Conservation (phyloP, 1,140 invertebrate species). For the Cryptotermes secundus region DNA sequence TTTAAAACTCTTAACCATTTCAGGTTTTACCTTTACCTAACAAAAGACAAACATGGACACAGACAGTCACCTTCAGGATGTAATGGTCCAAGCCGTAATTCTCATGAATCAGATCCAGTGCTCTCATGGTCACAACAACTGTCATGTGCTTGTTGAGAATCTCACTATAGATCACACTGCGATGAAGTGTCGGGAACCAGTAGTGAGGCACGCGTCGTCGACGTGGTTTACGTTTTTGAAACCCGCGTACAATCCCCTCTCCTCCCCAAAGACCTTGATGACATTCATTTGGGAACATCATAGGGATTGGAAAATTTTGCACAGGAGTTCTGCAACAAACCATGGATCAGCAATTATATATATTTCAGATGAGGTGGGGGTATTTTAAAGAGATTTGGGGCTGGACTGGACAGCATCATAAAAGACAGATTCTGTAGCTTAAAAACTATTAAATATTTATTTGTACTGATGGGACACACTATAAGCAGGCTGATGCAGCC, state of each 20-base stretch:
- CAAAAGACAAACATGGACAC: neutral
- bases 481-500: too few relatives aligned
- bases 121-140: slow-evolving; percentile 76
- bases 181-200: slow-evolving; percentile 80
- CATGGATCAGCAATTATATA: too few relatives aligned
- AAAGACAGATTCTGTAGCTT: too few relatives aligned
- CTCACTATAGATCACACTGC: slow-evolving; percentile 88
- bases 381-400: too few relatives aligned
- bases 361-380: too few relatives aligned
- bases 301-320: slow-evolving; percentile 76
- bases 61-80: slow-evolving; percentile 70
- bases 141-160: slow-evolving; percentile 85
- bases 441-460: too few relatives aligned
- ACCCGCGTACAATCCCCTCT: slow-evolving; percentile 91
- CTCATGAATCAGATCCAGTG: slow-evolving; percentile 82
- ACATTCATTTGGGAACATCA: slow-evolving; percentile 76
- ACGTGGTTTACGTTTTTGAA: slow-evolving; percentile 63
- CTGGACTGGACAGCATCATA: too few relatives aligned
- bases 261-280: slow-evolving; percentile 93
- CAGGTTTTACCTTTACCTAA: too few relatives aligned
- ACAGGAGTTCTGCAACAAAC: slow-evolving; percentile 56
- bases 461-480: too few relatives aligned
- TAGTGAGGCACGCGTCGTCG: slow-evolving; percentile 70
- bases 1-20: too few relatives aligned
- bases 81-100: slow-evolving; percentile 95